Evolutionary conservation across 92 coral and sea anemone species (phyloP), one percentile per base, ranked within the genome.

Genomic region (Virgularia gustaviana): DNA sequence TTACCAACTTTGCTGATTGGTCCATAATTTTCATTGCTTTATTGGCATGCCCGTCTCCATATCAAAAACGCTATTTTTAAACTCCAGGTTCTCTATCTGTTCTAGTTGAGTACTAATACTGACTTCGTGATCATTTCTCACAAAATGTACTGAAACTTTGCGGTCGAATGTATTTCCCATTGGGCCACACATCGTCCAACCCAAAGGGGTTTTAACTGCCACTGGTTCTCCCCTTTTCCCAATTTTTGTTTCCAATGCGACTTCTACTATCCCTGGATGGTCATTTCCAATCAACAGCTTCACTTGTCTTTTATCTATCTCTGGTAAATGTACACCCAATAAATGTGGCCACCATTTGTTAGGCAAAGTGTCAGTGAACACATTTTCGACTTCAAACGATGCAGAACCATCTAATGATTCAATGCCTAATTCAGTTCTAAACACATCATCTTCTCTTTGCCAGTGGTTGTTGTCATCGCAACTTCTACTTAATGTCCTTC

Each of bases 111-210:
- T 25, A 49, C 66, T 75, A 45, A 85, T 32, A 51, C 56, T 65
- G 32, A 68, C 70, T 20, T 77, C 70, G 27, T 41, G 77, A 19
- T 59, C 79, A 27, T 57, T 74, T 32, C 73, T 49, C 31, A 42
- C 71, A 39, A 72, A 49, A 75, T 45, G 64, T 20, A 78, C 70
- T 10, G 41, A 35, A 15, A 79, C 65, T 28, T 64, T 54, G 32
- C 51, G 68, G 2, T 63, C 54, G 1, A 57, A 41, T 4, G 70
- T 0, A 24, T 75, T 77, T 35, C 81, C 83, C 8, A 86, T 60
- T 24, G 86, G 92, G 25, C 88, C 86, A 30, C 38, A 84, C 33
- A 87, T 84, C 36, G 86, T 87, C 91, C 91, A 80, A 16, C 88
- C 91, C 8, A 87, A 57, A 9, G 84, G 81, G 12, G 88, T 87